These are phyloP conservation scores for Sebastes schlegelii DNA, from an alignment of 2,113 vertebrate species.

Conservation along the genomic window DNA sequence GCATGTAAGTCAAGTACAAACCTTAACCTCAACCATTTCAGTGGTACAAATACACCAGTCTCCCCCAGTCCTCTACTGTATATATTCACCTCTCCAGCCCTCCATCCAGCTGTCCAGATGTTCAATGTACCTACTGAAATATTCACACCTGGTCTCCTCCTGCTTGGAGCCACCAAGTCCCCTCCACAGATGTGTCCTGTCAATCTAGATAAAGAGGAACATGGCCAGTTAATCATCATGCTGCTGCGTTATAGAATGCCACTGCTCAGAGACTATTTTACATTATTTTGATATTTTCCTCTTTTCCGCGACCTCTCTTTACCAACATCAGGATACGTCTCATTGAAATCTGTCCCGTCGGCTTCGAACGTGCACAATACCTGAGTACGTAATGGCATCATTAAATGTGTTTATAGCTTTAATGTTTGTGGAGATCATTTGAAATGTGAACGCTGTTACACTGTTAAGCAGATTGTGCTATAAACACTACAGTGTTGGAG, in stretches of 20 bases:
- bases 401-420: constrained; percentile 67
- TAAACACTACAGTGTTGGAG: constrained; percentile 52
- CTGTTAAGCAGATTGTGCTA: constrained; percentile 59
- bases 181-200: constrained; percentile 80
- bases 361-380: constrained; percentile 21
- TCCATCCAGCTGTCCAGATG: constrained; percentile 67
- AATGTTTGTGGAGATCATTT: constrained; percentile 67
- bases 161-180: constrained; percentile 58
- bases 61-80: not conserved
- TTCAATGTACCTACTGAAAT: constrained; percentile 70
- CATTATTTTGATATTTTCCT: constrained; percentile 28
- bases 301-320: not conserved
- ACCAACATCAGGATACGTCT: not conserved
- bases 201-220: constrained; percentile 79
- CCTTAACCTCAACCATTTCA: not conserved
- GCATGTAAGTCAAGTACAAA: not conserved
- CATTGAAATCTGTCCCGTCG: constrained; percentile 5
- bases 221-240: constrained; percentile 71
- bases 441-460: constrained; percentile 62
- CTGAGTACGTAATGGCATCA: constrained; percentile 44
- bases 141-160: constrained; percentile 70
- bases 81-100: constrained; percentile 10
- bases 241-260: constrained; percentile 23
- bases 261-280: constrained; percentile 4
- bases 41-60: not conserved